Evolutionary conservation across 2,797 vertebrate species (phyloP).

Genomic region (Echeneis naucrates): DNA sequence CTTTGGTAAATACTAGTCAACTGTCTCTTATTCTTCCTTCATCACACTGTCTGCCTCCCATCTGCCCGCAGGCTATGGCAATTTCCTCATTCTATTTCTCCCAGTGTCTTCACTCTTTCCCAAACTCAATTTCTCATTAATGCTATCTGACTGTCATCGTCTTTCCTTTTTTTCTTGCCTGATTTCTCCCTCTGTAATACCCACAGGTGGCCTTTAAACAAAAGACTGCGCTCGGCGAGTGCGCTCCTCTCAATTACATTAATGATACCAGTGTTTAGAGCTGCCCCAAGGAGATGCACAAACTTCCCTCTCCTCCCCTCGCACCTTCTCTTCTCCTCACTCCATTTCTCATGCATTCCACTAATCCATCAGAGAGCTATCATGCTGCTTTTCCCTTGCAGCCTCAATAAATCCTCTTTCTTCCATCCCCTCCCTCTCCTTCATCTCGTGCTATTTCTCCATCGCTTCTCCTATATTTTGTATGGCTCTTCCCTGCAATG

Average conservation of each 20-base stretch:
- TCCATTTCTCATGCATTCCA: conserved; percentile 74
- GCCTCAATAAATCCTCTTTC: conserved; percentile 78
- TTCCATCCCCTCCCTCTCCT: conserved; percentile 51
- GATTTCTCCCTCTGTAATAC: conserved; percentile 53
- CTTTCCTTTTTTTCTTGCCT: conserved; percentile 13
- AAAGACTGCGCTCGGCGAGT: conserved; percentile 52
- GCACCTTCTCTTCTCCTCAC: conserved; percentile 47
- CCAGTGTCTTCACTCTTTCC: conserved; percentile 26
- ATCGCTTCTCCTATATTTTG: conserved; percentile 36
- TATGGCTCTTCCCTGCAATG: conserved; percentile 20
- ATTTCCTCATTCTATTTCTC: conserved; percentile 47
- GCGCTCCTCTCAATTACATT: conserved; percentile 69
- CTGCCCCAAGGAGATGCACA: conserved; percentile 72
- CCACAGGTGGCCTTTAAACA: conserved; percentile 75
- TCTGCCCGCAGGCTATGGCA: conserved; percentile 35
- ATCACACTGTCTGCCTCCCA: conserved; percentile 23
- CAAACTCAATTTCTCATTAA: conserved; percentile 65
- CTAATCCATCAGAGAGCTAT: conserved; percentile 79
- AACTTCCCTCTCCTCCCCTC: conserved; percentile 67
- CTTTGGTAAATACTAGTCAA: conserved; percentile 33
- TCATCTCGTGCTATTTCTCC: conserved; percentile 35
- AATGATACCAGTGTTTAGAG: conserved; percentile 74
- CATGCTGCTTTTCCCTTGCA: conserved; percentile 72
- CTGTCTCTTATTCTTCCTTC: conserved; percentile 15
- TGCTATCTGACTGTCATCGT: conserved; percentile 55